A percentile compares a stretch with the other conserved stretches of the same genome.
Conservation (phyloP, 2,888 invertebrate species). For the Drosophila phalerata region DNA sequence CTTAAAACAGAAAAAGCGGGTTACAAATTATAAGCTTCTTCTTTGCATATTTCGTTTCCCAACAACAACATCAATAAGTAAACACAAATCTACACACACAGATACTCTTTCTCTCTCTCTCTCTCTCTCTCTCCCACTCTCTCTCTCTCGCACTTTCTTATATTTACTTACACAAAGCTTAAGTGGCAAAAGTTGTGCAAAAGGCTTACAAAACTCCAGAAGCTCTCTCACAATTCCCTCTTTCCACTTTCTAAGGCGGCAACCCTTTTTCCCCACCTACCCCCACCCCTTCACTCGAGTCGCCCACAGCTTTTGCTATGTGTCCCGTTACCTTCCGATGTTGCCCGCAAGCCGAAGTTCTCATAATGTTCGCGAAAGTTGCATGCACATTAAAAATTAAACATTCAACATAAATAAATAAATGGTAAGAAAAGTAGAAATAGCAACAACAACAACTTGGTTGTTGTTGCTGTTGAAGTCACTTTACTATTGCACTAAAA, state of each 20-base stretch:
- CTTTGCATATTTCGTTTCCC: slow-evolving; percentile 47
- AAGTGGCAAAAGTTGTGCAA: slow-evolving; percentile 79
- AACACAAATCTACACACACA: slow-evolving; percentile 40
- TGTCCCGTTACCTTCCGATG: slow-evolving; percentile 3
- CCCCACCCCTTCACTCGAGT: neutral
- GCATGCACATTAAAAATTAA: slow-evolving; percentile 77
- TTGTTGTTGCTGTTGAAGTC: slow-evolving; percentile 48
- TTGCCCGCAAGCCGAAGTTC: slow-evolving; percentile 18
- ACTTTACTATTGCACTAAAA: slow-evolving; percentile 71
- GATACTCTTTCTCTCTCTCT: too few relatives aligned
- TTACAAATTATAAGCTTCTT: slow-evolving; percentile 59
- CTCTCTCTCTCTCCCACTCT: slow-evolving; percentile 7
- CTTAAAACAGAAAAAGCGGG: slow-evolving; percentile 36
- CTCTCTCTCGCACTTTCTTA: slow-evolving; percentile 1
- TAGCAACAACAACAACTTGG: slow-evolving; percentile 50
- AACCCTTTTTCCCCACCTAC: slow-evolving; percentile 50
- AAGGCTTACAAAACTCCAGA: slow-evolving; percentile 73
- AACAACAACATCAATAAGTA: slow-evolving; percentile 42
- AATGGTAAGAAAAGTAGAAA: slow-evolving; percentile 60
- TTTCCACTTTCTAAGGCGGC: slow-evolving; percentile 22
- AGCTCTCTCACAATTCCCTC: slow-evolving; percentile 32
- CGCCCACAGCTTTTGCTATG: neutral
- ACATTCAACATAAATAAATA: slow-evolving; percentile 74
- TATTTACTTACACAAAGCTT: slow-evolving; percentile 71
- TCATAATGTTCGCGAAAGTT: slow-evolving; percentile 58